Evolutionary conservation across 2,797 vertebrate species (phyloP).

Genomic region (Crossoptilon crossoptilon): DNA sequence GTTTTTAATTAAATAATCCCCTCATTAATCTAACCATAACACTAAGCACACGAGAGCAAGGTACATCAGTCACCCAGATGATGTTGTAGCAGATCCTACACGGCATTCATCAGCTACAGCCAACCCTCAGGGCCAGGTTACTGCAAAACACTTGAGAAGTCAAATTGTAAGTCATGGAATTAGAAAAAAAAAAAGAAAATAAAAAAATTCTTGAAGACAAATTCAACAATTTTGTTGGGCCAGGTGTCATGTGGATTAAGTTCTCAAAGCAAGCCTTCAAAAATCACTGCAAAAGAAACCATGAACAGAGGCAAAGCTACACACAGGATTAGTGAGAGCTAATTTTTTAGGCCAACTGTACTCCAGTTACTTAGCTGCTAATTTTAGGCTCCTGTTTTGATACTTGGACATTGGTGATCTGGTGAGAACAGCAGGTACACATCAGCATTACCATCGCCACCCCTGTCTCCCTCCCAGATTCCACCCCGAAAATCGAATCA

Average conservation of each 20-base stretch:
- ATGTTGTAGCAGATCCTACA: not conserved
- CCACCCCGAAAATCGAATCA: not conserved
- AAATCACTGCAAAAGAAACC: not conserved
- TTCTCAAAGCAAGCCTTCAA: not conserved
- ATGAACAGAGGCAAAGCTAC: not conserved
- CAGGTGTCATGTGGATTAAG: not conserved
- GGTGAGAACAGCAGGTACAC: not conserved
- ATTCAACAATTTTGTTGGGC: not conserved
- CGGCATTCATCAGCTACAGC: not conserved
- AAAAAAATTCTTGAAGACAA: not conserved
- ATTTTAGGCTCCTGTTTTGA: not conserved
- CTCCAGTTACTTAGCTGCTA: not conserved
- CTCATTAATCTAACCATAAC: not conserved
- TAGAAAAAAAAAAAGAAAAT: not conserved
- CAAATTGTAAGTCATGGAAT: not conserved
- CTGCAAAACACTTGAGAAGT: not conserved
- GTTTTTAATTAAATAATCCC: not conserved
- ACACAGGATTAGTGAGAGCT: not conserved
- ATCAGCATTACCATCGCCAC: not conserved
- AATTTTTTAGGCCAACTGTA: not conserved
- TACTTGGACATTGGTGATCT: not conserved
- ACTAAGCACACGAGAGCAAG: not conserved
- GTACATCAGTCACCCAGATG: not conserved
- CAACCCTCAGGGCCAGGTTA: not conserved
- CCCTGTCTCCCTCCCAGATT: not conserved